phyloP scores from a whole-genome alignment of 1,140 invertebrate genomes.

The Megalonaias nervosa region DNA sequence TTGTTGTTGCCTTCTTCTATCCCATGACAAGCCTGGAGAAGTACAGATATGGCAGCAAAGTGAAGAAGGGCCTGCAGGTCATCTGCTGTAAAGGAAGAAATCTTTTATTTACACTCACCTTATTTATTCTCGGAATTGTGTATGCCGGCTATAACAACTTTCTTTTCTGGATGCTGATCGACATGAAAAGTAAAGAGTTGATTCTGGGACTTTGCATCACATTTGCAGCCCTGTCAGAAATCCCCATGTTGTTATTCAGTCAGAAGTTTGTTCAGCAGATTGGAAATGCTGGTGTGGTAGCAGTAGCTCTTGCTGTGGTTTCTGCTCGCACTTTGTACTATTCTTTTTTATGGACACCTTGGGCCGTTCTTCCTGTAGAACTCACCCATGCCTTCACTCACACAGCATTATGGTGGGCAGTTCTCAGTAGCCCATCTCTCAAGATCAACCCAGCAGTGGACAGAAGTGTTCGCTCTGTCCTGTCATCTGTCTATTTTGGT shows the following conservation, averaged over 20 bases:
- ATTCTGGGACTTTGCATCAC: conserved; percentile 61
- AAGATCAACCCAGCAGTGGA: conserved; percentile 58
- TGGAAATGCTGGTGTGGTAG: conserved; percentile 52
- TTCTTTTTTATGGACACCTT: conserved; percentile 58
- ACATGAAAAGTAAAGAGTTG: conserved; percentile 58
- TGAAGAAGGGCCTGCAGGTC: conserved; percentile 47
- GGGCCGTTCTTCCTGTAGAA: conserved; percentile 62
- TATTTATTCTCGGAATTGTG: conserved; percentile 58
- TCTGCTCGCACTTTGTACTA: conserved; percentile 56
- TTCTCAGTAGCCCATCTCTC: conserved; percentile 63
- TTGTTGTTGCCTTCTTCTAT: conserved; percentile 59
- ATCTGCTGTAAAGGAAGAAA: conserved; percentile 58
- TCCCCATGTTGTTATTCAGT: conserved; percentile 63
- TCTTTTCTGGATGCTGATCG: conserved; percentile 66
- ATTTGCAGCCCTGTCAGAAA: conserved; percentile 57
- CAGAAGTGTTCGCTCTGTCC: conserved; percentile 59
- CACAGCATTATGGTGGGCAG: conserved; percentile 65
- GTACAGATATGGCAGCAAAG: conserved; percentile 52
- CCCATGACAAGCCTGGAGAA: conserved; percentile 58
- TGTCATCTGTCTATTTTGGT: conserved; percentile 65
- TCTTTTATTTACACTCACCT: conserved; percentile 57
- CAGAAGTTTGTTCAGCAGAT: conserved; percentile 53
- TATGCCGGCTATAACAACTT: conserved; percentile 62
- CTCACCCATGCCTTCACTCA: conserved; percentile 62
- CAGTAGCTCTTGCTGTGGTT: conserved; percentile 51